Evolutionary conservation across 1,140 invertebrate species (phyloP).

Genomic region (Metopolophium dirhodum): DNA sequence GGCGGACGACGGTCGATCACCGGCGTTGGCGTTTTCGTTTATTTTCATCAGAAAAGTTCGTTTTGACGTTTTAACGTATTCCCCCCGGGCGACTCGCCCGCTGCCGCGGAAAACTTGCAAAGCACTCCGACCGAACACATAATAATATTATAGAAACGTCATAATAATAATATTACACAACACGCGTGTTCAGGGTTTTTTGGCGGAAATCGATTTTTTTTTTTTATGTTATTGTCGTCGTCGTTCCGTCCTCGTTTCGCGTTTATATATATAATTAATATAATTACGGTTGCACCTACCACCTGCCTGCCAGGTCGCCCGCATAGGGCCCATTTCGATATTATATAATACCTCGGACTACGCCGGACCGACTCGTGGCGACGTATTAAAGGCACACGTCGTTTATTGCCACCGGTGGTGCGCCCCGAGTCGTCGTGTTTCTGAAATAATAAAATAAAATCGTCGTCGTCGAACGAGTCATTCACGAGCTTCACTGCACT

Average conservation of each 20-base stretch:
- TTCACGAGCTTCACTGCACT: neutral
- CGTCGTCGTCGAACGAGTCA: neutral
- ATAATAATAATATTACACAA: neutral
- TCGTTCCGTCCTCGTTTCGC: neutral
- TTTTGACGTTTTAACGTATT: neutral
- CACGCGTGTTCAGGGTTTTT: neutral
- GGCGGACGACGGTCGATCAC: neutral
- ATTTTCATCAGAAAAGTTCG: neutral
- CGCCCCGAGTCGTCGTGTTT: neutral
- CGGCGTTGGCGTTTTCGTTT: neutral
- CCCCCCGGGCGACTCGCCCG: neutral
- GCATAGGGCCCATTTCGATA: neutral
- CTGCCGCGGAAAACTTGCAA: neutral
- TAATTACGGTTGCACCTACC: neutral
- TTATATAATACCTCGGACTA: neutral
- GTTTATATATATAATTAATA: neutral
- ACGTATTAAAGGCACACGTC: too few relatives aligned
- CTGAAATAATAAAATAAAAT: neutral
- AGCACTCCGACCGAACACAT: neutral
- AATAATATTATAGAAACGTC: too few relatives aligned
- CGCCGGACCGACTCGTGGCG: neutral
- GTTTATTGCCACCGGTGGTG: too few relatives aligned
- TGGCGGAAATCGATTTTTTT: neutral
- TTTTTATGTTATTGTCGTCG: too few relatives aligned
- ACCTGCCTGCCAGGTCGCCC: too few relatives aligned